A percentile compares a stretch with the other conserved stretches of the same genome.
Conservation (phyloP, 2,797 vertebrate genomes). For the Rhabdophis nuchalis region DNA sequence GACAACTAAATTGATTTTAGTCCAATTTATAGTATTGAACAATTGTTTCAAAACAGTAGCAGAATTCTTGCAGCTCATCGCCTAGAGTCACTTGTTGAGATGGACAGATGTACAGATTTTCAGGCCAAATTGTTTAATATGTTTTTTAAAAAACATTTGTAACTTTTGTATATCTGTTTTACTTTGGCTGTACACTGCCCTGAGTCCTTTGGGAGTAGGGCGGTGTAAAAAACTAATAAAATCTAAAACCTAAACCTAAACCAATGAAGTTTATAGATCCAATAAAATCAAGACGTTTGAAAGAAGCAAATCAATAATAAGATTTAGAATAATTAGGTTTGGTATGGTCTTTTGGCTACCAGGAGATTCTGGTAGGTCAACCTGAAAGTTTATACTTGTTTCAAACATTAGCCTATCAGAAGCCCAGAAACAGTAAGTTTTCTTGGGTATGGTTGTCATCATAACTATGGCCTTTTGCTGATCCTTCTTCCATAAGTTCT, state of each 20-base stretch:
- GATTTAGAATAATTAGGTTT: not conserved
- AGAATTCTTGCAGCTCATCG: not conserved
- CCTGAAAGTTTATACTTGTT: not conserved
- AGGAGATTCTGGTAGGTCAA: not conserved
- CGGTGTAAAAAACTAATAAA: too few species aligned
- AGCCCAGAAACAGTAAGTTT: not conserved
- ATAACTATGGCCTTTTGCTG: not conserved
- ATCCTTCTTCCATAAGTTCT: not conserved
- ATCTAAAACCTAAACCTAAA: too few species aligned
- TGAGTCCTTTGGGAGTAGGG: too few species aligned
- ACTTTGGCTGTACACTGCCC: too few species aligned
- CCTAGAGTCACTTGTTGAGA: not conserved
- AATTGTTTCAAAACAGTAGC: not conserved
- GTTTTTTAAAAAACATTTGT: too few species aligned
- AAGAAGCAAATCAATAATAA: not conserved
- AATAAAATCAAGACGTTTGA: not conserved
- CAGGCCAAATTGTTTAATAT: too few species aligned
- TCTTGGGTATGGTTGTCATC: not conserved
- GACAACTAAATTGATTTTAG: not conserved
- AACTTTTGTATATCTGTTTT: too few species aligned
- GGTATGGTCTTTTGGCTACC: not conserved
- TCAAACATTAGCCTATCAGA: not conserved
- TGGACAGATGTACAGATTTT: too few species aligned
- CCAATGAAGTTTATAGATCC: not conserved
- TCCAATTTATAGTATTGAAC: not conserved